Conservation (phyloP, 2,797 vertebrate genomes). For the Austrolebias charrua region DNA sequence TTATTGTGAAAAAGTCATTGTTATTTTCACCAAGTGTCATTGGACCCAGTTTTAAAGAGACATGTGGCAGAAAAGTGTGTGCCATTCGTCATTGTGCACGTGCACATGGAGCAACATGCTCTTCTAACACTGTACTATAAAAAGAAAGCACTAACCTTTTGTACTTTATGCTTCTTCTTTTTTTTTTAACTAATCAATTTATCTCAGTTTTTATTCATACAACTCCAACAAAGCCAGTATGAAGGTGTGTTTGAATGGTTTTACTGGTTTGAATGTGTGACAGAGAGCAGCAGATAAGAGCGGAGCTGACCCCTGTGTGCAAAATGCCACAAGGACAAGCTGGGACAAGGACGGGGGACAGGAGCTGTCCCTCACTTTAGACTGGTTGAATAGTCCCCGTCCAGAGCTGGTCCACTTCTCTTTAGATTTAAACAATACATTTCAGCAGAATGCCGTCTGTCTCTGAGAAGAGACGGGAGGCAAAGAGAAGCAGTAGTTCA, state of each 20-base stretch:
- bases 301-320: slow-evolving; percentile 11
- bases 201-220: neutral
- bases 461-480: too few relatives aligned
- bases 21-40: too few relatives aligned
- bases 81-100: neutral
- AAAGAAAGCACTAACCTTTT: neutral
- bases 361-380: neutral
- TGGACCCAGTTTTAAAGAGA: too few relatives aligned
- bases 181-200: neutral
- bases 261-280: slow-evolving; percentile 1
- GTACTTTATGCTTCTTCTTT: too few relatives aligned
- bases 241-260: neutral
- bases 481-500: too few relatives aligned
- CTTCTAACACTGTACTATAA: neutral
- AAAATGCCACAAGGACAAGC: slow-evolving; percentile 13
- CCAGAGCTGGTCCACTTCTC: too few relatives aligned
- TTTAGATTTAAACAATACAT: too few relatives aligned
- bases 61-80: too few relatives aligned
- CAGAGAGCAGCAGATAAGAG: slow-evolving; percentile 26
- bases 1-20: too few relatives aligned
- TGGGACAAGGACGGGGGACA: slow-evolving; percentile 15
- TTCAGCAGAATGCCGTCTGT: too few relatives aligned
- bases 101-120: neutral
- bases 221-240: too few relatives aligned
- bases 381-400: too few relatives aligned